Conservation (phyloP, 2,888 invertebrate genomes). For the Cantharis rustica region DNA sequence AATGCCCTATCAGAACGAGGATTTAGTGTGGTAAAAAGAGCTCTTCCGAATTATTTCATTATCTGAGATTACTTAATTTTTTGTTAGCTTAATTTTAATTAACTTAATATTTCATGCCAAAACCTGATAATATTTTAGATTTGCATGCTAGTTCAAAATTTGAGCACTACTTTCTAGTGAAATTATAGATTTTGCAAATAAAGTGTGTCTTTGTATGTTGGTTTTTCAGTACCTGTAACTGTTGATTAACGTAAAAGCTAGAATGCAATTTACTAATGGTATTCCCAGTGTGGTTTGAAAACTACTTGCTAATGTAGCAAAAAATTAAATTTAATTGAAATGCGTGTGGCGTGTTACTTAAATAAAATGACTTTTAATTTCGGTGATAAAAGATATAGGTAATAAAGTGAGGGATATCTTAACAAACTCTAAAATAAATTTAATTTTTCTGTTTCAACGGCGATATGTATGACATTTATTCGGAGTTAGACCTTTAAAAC, state of each 20-base stretch:
- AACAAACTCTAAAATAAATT: background rate
- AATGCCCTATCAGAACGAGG: too few relatives aligned
- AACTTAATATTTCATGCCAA: background rate
- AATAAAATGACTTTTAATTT: background rate
- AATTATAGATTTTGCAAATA: background rate
- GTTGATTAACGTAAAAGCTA: background rate
- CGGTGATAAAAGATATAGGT: background rate
- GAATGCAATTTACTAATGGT: background rate
- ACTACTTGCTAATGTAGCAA: background rate
- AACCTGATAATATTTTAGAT: background rate
- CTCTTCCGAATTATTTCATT: too few relatives aligned
- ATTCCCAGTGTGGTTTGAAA: background rate
- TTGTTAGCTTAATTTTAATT: too few relatives aligned
- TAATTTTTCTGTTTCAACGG: slow-evolving; percentile 6
- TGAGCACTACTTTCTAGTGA: background rate
- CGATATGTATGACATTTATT: slow-evolving; percentile 45
- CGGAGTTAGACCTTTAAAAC: slow-evolving; percentile 46
- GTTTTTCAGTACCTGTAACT: background rate
- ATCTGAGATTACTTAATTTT: too few relatives aligned
- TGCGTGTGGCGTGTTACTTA: background rate
- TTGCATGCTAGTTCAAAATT: background rate
- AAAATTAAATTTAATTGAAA: background rate
- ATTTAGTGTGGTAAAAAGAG: too few relatives aligned
- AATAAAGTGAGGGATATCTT: background rate
- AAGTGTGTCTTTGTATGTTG: background rate